Percentiles rank a stretch among this genome's conserved stretches.
Conservation (phyloP, 2,888 invertebrate species). For the Drosophila conformis region DNA sequence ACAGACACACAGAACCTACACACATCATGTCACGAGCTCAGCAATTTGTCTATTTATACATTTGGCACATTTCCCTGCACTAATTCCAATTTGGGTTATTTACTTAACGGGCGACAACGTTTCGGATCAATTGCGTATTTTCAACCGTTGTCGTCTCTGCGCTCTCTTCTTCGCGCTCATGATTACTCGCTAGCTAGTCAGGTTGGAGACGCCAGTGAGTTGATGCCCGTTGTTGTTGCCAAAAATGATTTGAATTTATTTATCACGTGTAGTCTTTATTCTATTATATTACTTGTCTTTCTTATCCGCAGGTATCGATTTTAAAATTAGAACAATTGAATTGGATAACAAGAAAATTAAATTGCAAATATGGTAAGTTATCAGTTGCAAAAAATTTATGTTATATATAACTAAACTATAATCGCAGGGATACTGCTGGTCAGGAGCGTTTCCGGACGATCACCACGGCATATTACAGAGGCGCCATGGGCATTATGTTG, state of each 20-base stretch:
- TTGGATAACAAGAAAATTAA: slow-evolving; percentile 99
- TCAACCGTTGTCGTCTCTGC: slow-evolving; percentile 25
- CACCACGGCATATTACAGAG: slow-evolving; percentile 99
- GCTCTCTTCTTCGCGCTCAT: slow-evolving; percentile 23
- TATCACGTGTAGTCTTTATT: slow-evolving; percentile 49
- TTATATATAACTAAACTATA: neutral
- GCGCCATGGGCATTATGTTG: slow-evolving; percentile 99
- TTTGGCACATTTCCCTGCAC: slow-evolving; percentile 72
- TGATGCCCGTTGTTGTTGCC: slow-evolving; percentile 36
- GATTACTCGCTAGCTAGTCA: slow-evolving; percentile 6
- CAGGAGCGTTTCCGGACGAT: slow-evolving; percentile 99
- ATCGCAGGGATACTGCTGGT: slow-evolving; percentile 97
- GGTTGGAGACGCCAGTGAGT: neutral
- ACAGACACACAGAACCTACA: slow-evolving; percentile 8
- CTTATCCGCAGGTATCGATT: slow-evolving; percentile 95
- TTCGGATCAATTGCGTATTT: slow-evolving; percentile 60
- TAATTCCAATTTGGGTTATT: slow-evolving; percentile 73
- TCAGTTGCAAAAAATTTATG: slow-evolving; percentile 1
- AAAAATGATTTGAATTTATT: slow-evolving; percentile 45
- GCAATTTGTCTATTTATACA: slow-evolving; percentile 65
- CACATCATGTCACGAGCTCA: slow-evolving; percentile 46
- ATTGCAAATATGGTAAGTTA: slow-evolving; percentile 97
- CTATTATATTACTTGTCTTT: slow-evolving; percentile 51
- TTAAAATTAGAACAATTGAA: slow-evolving; percentile 99
- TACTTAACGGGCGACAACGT: slow-evolving; percentile 63